A percentile compares a stretch with the other conserved stretches of the same genome.
phyloP scores from a whole-genome alignment of 2,113 vertebrate genomes.

The Eptesicus fuscus region DNA sequence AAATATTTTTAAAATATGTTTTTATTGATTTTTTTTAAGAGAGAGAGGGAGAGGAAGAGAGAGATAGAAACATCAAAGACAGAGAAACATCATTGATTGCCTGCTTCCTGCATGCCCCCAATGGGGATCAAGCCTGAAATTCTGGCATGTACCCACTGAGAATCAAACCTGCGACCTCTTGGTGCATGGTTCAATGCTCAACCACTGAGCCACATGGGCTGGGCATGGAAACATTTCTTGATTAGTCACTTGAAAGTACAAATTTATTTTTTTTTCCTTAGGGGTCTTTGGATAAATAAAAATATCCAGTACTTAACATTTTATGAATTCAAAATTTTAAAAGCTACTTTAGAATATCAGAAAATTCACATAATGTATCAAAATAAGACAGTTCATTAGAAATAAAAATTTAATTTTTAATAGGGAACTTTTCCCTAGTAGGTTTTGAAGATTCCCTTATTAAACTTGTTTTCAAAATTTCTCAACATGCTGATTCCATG shows the following conservation, averaged over 20 bases:
- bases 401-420: slow-evolving; percentile 25
- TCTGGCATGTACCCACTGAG: no score
- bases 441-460: background rate
- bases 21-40: no score
- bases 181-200: no score
- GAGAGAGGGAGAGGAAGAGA: no score
- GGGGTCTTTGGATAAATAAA: background rate
- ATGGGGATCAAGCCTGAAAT: no score
- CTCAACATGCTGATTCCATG: background rate
- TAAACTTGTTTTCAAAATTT: background rate
- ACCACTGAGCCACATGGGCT: no score
- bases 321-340: slow-evolving; percentile 11
- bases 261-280: background rate
- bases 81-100: no score
- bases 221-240: background rate
- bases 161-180: no score
- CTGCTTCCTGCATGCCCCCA: no score
- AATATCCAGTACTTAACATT: background rate
- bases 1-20: background rate
- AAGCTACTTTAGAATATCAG: slow-evolving; percentile 36
- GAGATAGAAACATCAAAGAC: no score
- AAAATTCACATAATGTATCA: slow-evolving; percentile 12
- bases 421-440: background rate
- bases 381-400: background rate
- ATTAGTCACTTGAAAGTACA: background rate